Conservation (phyloP, 2,113 vertebrate genomes). For the Odobenus rosmarus region DNA sequence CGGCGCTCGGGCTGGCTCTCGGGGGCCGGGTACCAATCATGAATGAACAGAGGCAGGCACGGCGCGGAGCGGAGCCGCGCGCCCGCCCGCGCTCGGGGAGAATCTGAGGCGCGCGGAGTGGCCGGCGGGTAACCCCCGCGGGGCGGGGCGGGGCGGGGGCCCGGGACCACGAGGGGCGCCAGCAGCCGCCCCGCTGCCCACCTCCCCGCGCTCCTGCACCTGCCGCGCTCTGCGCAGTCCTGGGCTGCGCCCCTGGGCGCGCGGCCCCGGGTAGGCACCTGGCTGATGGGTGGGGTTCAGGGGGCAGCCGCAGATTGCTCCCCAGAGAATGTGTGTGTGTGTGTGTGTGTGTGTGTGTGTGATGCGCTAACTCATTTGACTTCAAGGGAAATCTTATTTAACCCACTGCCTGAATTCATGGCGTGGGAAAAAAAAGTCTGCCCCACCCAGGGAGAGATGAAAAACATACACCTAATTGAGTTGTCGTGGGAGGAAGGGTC, state of each 20-base stretch:
- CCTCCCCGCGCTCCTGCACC: neutral
- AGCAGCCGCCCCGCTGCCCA: neutral
- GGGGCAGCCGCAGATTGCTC: neutral
- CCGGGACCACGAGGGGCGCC: neutral
- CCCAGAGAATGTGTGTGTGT: neutral
- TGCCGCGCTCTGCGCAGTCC: neutral
- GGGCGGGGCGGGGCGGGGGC: neutral
- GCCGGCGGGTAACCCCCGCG: neutral
- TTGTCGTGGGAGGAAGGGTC: neutral
- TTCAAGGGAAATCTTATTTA: constrained; percentile 47
- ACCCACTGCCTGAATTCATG: neutral
- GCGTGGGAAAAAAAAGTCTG: neutral
- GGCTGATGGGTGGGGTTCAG: neutral
- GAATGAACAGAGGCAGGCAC: constrained; percentile 82
- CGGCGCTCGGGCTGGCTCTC: constrained; percentile 73
- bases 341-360: neutral
- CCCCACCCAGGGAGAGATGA: neutral
- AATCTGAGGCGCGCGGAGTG: neutral
- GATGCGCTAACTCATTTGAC: neutral
- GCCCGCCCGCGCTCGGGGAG: neutral
- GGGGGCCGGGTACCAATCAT: constrained; percentile 80
- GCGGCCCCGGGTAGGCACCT: neutral
- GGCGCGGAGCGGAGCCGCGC: neutral
- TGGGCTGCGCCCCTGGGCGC: neutral
- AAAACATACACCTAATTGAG: neutral